phyloP scores from a whole-genome alignment of 2,888 invertebrate genomes.

The Microctonus brassicae region DNA sequence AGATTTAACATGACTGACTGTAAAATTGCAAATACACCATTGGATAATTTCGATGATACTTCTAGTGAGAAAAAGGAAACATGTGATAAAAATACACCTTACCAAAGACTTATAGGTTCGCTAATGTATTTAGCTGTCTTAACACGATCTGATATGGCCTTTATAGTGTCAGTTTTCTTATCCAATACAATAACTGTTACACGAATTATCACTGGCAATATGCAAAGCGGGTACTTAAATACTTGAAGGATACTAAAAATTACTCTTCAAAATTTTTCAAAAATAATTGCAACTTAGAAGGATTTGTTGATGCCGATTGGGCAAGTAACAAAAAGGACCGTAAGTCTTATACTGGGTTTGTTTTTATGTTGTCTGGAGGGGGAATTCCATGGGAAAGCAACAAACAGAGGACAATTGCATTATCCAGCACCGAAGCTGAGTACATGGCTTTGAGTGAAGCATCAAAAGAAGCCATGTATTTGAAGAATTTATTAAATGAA shows the following conservation, averaged over 20 bases:
- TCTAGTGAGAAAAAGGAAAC: not conserved
- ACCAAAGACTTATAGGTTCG: slow-evolving; percentile 20
- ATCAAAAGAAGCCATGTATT: slow-evolving; percentile 13
- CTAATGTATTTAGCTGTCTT: slow-evolving; percentile 31
- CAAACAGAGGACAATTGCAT: slow-evolving; percentile 26
- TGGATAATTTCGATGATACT: slow-evolving; percentile 22
- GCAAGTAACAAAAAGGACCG: slow-evolving; percentile 18
- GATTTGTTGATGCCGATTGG: slow-evolving; percentile 33
- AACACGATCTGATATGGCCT: slow-evolving; percentile 31
- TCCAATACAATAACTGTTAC: slow-evolving; percentile 27
- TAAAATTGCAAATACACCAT: slow-evolving; percentile 37
- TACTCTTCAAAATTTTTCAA: slow-evolving; percentile 17
- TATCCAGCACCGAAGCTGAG: slow-evolving; percentile 21
- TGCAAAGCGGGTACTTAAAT: slow-evolving; percentile 25
- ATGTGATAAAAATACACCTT: not conserved
- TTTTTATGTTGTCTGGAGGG: not conserved
- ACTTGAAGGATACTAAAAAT: slow-evolving; percentile 2
- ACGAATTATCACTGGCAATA: slow-evolving; percentile 27
- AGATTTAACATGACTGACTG: slow-evolving; percentile 37
- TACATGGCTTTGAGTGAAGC: slow-evolving; percentile 14
- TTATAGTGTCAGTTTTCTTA: slow-evolving; percentile 23
- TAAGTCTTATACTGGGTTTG: slow-evolving; percentile 15
- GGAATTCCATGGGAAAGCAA: slow-evolving; percentile 22
- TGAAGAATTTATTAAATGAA: not conserved
- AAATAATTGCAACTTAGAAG: not conserved